Base-by-base conservation (phyloP, 2,888 invertebrate genomes). In the Helobdella robusta region DNA sequence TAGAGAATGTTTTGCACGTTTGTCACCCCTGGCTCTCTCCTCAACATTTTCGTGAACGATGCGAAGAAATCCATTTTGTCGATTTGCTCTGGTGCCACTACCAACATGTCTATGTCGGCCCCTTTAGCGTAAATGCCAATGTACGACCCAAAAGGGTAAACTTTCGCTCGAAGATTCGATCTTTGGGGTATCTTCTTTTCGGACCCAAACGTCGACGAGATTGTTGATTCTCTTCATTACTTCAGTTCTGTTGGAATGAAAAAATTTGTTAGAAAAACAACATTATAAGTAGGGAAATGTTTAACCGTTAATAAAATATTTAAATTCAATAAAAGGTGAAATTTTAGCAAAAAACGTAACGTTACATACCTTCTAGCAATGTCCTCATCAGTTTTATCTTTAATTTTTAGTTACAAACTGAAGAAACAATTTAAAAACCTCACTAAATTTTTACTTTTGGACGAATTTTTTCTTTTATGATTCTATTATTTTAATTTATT, bases 81-180 rank as follows among this genome's bases (percentile, higher is more conserved):
- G 69, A 98, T 89, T 80, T 98, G 97, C 48, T 94, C 84, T 15
- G 98, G 98, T 32, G 91, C 95, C 30, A 99, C 95, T 81, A 95
- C 95, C 32, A 99, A 80, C 0, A 97, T 95, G 83, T 98, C 98
- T 74, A 99, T 98, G 83, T 98, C 98, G 69, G 97, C 97, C 40
- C 97, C 97, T 77, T 44, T n/a, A 74, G 92, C 92, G 78, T 95
- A 95, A 6, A 97, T 97, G 73, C 98, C 85, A 23, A 85, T 84
- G 60, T 97, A 98, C 65, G 97, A 97, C 56, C 98, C 98, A 81
- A 98, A 99, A n/a, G 97, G 98, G 77, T 92, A 98, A 68, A 98
- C 92, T 82, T 95, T 95, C 2, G 98, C 98, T 28, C 97, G 95
- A 67, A 95, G 89, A 34, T 76, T 77, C n/a, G n/a, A n/a, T n/a